A percentile compares a stretch with the other conserved stretches of the same genome.
phyloP scores from a whole-genome alignment of 2,113 vertebrate species.

The Eretmochelys imbricata region DNA sequence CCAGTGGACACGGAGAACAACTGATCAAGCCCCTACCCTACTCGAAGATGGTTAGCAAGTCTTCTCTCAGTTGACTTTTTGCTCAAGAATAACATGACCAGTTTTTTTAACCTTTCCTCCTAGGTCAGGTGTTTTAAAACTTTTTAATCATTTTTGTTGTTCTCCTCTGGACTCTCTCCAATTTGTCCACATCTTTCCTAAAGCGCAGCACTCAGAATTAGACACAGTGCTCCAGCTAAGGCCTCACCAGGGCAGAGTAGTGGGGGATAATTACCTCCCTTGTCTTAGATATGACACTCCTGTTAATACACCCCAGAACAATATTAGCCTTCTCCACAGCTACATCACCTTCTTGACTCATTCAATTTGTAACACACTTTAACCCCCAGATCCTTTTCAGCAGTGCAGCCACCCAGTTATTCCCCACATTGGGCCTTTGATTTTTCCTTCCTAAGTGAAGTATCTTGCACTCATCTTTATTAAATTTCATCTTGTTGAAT shows the following conservation, averaged over 20 bases:
- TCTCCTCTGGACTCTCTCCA: neutral
- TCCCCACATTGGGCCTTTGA: neutral
- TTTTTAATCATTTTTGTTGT: neutral
- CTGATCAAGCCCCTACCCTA: neutral
- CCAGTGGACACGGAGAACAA: neutral
- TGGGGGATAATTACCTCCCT: neutral
- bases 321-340: neutral
- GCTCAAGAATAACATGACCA: no score
- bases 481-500: neutral
- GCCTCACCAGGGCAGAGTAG: neutral
- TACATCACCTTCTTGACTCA: neutral
- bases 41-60: neutral
- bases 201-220: neutral
- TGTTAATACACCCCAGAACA: neutral
- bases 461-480: neutral
- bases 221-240: neutral
- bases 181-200: neutral
- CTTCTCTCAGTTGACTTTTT: neutral
- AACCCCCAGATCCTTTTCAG: neutral
- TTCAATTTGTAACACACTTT: neutral
- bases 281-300: neutral
- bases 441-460: neutral
- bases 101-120: neutral
- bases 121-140: neutral
- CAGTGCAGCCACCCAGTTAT: neutral